Conservation (phyloP, 2,888 invertebrate species). For the Amblyjoppa fuscipennis region DNA sequence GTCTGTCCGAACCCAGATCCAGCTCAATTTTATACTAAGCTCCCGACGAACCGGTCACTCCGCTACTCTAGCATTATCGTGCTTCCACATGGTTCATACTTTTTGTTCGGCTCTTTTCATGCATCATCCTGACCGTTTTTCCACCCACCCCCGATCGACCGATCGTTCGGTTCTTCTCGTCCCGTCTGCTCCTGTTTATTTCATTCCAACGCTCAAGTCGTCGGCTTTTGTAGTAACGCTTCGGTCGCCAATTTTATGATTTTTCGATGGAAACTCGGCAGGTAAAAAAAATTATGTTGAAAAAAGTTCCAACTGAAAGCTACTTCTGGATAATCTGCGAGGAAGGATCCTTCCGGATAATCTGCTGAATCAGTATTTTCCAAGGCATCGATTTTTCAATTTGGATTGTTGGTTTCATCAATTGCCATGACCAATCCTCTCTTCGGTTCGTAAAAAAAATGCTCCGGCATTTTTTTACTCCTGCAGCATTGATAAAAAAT, state of each 20-base stretch:
- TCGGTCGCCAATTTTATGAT: background rate
- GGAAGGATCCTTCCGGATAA: background rate
- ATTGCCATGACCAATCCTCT: too few relatives aligned
- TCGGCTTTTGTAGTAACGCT: background rate
- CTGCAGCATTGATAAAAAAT: too few relatives aligned
- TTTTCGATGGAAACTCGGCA: background rate
- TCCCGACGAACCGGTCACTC: conserved; percentile 48
- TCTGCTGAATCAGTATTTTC: background rate
- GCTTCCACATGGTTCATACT: conserved; percentile 26
- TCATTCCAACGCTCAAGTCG: background rate
- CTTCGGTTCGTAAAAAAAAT: background rate
- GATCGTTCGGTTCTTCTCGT: conserved; percentile 26
- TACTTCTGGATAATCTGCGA: background rate
- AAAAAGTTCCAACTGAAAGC: background rate
- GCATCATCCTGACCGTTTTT: background rate
- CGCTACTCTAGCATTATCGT: conserved; percentile 34
- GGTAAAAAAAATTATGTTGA: background rate
- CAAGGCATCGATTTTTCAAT: background rate
- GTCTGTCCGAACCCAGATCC: conserved; percentile 43
- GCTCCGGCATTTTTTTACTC: too few relatives aligned
- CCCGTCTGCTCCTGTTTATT: background rate
- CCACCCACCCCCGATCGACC: background rate
- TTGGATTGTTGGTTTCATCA: too few relatives aligned
- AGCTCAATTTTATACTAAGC: conserved; percentile 36
- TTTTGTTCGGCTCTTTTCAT: conserved; percentile 41